These are phyloP conservation scores for Andrena camellia DNA, from an alignment of 2,888 invertebrate genomes.

Conservation along the genomic window DNA sequence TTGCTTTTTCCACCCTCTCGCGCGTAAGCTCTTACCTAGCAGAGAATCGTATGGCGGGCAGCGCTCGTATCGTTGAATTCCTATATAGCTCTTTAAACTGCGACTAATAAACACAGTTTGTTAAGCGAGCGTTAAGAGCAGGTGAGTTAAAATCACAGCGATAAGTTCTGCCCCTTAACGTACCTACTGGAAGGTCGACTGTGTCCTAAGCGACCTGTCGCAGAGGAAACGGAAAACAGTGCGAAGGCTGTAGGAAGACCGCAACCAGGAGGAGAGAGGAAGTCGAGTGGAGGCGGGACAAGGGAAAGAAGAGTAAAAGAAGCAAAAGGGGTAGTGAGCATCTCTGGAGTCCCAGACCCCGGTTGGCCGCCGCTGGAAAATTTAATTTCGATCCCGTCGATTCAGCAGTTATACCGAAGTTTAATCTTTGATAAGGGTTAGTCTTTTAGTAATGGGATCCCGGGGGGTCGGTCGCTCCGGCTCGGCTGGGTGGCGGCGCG, in stretches of 20 bases:
- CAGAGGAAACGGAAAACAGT: slow-evolving; percentile 3
- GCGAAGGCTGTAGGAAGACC: slow-evolving; percentile 33
- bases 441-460: slow-evolving; percentile 86
- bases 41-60: background rate
- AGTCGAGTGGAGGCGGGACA: slow-evolving; percentile 36
- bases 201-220: background rate
- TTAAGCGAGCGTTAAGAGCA: too few species aligned
- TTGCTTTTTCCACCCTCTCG: background rate
- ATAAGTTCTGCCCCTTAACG: background rate
- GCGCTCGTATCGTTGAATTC: too few species aligned
- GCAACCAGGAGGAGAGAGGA: slow-evolving; percentile 38
- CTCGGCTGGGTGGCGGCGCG: slow-evolving; percentile 67
- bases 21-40: background rate
- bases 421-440: slow-evolving; percentile 86
- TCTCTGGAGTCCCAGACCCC: slow-evolving; percentile 39
- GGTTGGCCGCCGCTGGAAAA: slow-evolving; percentile 83
- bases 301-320: slow-evolving; percentile 27
- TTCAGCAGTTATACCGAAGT: slow-evolving; percentile 87
- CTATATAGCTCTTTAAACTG: too few species aligned
- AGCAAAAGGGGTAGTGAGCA: slow-evolving; percentile 54
- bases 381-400: slow-evolving; percentile 87
- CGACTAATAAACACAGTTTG: too few species aligned
- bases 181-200: background rate
- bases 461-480: slow-evolving; percentile 78
- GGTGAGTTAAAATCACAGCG: too few species aligned